phyloP scores from a whole-genome alignment of 2,797 vertebrate genomes.

The Acanthurus tractus region DNA sequence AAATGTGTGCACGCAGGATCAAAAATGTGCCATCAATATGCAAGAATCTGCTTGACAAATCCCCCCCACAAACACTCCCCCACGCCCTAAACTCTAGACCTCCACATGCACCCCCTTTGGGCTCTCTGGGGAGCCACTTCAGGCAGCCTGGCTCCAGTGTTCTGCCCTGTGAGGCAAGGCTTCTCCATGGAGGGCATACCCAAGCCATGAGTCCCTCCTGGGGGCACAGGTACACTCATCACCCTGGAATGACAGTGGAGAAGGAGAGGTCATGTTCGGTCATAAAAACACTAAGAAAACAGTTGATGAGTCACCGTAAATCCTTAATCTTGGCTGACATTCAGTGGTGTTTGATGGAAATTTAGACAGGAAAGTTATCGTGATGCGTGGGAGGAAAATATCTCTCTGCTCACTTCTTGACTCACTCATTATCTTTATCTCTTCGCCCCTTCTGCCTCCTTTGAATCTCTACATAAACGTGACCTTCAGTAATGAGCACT shows the following conservation, averaged over 20 bases:
- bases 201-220: slow-evolving; percentile 49
- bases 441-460: background rate
- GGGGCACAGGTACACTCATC: slow-evolving; percentile 64
- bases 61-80: slow-evolving; percentile 1
- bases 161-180: slow-evolving; percentile 41
- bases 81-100: slow-evolving; percentile 16
- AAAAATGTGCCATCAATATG: slow-evolving; percentile 11
- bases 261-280: slow-evolving; percentile 26
- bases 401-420: slow-evolving; percentile 7
- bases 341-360: slow-evolving; percentile 46
- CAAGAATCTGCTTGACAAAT: slow-evolving; percentile 53
- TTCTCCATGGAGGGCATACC: slow-evolving; percentile 55
- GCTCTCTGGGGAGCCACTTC: slow-evolving; percentile 52
- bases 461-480: slow-evolving; percentile 15
- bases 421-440: slow-evolving; percentile 29
- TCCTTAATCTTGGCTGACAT: slow-evolving; percentile 52
- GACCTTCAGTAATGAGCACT: background rate
- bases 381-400: slow-evolving; percentile 29
- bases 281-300: slow-evolving; percentile 37
- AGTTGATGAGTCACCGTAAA: slow-evolving; percentile 68
- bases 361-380: slow-evolving; percentile 28
- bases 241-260: slow-evolving; percentile 61
- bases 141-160: slow-evolving; percentile 64
- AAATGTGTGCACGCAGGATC: slow-evolving; percentile 45
- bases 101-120: slow-evolving; percentile 12